phyloP scores from a whole-genome alignment of 2,888 invertebrate genomes.

The Conomelus anceps region DNA sequence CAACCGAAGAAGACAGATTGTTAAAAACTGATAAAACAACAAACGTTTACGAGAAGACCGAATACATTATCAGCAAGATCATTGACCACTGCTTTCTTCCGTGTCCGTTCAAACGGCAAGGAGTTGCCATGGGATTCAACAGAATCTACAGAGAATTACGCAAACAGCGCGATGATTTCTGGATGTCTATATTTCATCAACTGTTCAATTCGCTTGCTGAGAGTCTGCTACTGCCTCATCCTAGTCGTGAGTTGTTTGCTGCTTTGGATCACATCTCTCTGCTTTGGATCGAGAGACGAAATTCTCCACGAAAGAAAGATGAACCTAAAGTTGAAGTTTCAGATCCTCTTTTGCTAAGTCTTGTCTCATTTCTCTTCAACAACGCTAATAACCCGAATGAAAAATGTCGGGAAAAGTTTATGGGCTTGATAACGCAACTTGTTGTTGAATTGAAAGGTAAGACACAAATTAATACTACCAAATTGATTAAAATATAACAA shows the following conservation, averaged over 20 bases:
- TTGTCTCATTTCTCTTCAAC: not conserved
- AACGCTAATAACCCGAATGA: not conserved
- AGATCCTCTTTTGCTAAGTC: not conserved
- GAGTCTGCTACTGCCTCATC: not conserved
- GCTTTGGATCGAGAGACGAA: not conserved
- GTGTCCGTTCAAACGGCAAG: not conserved
- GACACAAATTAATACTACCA: no score
- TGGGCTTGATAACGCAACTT: not conserved
- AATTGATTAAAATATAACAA: no score
- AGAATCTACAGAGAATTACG: not conserved
- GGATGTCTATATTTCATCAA: not conserved
- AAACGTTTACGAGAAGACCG: not conserved
- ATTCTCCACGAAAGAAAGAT: no score
- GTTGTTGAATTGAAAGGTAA: not conserved
- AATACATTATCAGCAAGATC: not conserved
- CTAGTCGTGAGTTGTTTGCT: not conserved
- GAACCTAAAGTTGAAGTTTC: not conserved
- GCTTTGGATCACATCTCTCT: not conserved
- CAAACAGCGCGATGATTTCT: not conserved
- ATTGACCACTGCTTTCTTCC: not conserved
- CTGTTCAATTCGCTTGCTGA: not conserved
- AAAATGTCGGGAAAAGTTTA: not conserved
- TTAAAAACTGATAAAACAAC: not conserved
- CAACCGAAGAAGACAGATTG: not conserved
- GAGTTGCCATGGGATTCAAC: not conserved